A percentile compares a stretch with the other conserved stretches of the same genome.
Conservation (phyloP, 2,113 vertebrate species). For the Solea solea region DNA sequence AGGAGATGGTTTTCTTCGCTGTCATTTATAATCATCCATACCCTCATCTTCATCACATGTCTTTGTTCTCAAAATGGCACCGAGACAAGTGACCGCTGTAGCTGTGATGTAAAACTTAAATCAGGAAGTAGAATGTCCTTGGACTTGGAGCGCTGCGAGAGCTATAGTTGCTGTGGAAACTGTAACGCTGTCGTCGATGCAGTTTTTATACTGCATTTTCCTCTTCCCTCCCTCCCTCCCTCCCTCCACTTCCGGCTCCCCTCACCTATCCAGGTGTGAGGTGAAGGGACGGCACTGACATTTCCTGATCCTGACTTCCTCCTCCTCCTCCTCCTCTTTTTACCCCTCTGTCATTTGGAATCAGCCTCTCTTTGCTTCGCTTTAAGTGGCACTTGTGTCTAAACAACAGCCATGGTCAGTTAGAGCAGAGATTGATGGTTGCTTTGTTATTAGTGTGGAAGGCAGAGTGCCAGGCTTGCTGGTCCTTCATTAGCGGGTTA, state of each 20-base stretch:
- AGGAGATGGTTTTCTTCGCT: too few species aligned
- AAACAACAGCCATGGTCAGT: conserved; percentile 21
- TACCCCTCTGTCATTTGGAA: background rate
- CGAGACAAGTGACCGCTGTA: conserved; percentile 11
- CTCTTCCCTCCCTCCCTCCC: conserved; percentile 10
- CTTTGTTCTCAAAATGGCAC: background rate
- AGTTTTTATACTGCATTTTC: conserved; percentile 40
- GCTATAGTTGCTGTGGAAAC: conserved; percentile 78
- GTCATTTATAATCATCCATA: too few species aligned
- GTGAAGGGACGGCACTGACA: background rate
- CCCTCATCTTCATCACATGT: too few species aligned
- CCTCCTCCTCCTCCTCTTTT: background rate
- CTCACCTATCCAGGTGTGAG: conserved; percentile 24
- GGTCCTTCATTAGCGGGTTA: conserved; percentile 30
- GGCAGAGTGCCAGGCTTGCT: background rate
- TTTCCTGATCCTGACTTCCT: conserved; percentile 20
- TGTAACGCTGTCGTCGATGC: conserved; percentile 55
- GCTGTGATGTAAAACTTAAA: conserved; percentile 40
- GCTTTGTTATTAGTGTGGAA: conserved; percentile 44
- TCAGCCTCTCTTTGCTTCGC: background rate
- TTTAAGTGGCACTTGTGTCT: conserved; percentile 7
- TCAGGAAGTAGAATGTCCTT: conserved; percentile 53
- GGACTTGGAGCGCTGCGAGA: conserved; percentile 14
- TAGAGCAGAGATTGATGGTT: conserved; percentile 40
- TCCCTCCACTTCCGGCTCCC: conserved; percentile 7